These are phyloP conservation scores for Elegia similella DNA, from an alignment of 2,888 invertebrate species.

Conservation along the genomic window DNA sequence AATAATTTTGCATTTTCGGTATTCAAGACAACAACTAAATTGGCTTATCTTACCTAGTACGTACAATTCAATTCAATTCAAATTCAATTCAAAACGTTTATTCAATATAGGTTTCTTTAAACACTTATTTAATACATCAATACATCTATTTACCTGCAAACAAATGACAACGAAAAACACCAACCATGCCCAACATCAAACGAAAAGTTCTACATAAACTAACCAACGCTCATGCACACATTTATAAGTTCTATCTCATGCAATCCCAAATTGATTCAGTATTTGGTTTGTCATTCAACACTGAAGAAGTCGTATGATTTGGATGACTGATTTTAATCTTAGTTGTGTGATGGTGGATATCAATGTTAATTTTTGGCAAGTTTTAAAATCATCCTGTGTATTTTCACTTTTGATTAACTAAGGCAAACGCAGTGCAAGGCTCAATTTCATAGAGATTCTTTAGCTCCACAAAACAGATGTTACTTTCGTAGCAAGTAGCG, in stretches of 20 bases:
- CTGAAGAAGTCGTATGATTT: not conserved
- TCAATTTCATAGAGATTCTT: conserved; percentile 24
- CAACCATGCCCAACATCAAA: conserved; percentile 17
- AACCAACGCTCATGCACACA: conserved; percentile 14
- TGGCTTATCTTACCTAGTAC: no score
- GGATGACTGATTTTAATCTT: not conserved
- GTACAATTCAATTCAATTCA: no score
- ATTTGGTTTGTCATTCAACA: not conserved
- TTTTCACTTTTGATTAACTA: conserved; percentile 5
- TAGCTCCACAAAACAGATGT: conserved; percentile 11
- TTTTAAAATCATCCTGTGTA: not conserved
- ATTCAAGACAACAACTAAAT: no score
- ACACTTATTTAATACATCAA: no score
- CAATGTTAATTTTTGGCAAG: conserved; percentile 5
- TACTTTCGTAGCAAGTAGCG: conserved; percentile 36
- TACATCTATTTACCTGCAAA: conserved; percentile 19
- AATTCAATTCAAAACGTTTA: no score
- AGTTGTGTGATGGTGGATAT: not conserved
- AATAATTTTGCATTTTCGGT: not conserved
- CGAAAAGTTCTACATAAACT: conserved; percentile 4
- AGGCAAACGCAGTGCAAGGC: conserved; percentile 35
- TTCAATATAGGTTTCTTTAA: no score
- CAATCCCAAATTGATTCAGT: conserved; percentile 9
- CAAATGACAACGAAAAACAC: conserved; percentile 16
- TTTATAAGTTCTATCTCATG: conserved; percentile 10